These are phyloP conservation scores for Intellagama lesueurii DNA, from an alignment of 2,797 vertebrate species.

Conservation along the genomic window DNA sequence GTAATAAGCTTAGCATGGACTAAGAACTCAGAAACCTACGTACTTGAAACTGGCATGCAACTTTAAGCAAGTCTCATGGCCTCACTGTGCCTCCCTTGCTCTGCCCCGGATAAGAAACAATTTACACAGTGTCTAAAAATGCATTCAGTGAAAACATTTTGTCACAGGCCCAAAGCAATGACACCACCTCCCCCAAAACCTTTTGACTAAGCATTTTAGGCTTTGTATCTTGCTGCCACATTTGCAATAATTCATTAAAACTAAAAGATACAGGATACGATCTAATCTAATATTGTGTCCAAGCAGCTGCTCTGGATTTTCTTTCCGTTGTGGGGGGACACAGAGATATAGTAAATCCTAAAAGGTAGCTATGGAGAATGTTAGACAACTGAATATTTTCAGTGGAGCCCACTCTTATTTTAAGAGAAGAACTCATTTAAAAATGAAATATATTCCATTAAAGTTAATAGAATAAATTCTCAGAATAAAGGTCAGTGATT, in stretches of 20 bases:
- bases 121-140: conserved; percentile 21
- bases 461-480: background rate
- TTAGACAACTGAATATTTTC: background rate
- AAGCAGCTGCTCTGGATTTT: conserved; percentile 39
- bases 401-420: background rate
- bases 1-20: background rate
- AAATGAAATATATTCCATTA: background rate
- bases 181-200: background rate
- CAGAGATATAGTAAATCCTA: conserved; percentile 46
- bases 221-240: background rate
- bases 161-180: background rate
- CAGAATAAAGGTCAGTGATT: background rate
- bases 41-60: background rate
- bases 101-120: conserved; percentile 5
- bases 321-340: conserved; percentile 44
- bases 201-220: background rate
- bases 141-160: background rate
- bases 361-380: conserved; percentile 33
- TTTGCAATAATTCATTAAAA: background rate
- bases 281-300: conserved; percentile 33
- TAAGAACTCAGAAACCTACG: background rate
- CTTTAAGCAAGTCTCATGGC: background rate
- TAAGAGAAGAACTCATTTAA: background rate
- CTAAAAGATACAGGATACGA: conserved; percentile 9
- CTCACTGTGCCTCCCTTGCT: conserved; percentile 3